Conservation (phyloP, 2,113 vertebrate species). For the Ceyx cyanopectus region DNA sequence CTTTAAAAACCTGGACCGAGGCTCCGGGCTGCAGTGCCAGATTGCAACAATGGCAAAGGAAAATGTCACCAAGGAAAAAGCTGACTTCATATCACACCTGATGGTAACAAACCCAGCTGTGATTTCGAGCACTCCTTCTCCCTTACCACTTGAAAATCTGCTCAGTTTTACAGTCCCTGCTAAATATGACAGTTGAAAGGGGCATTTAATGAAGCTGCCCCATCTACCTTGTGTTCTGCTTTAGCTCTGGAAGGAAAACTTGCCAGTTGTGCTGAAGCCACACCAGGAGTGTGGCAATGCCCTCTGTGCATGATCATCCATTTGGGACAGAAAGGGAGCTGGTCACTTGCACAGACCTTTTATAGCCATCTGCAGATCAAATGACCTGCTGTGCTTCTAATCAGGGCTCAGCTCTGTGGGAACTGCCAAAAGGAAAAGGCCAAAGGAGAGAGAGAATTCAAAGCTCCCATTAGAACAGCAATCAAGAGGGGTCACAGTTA, state of each 20-base stretch:
- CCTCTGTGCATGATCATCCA: not conserved
- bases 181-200: constrained; percentile 37
- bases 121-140: constrained; percentile 34
- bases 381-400: constrained; percentile 71
- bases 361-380: constrained; percentile 66
- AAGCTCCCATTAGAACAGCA: constrained; percentile 30
- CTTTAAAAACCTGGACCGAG: constrained; percentile 44
- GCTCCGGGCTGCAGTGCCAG: not conserved
- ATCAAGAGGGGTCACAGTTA: too few species aligned
- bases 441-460: constrained; percentile 70
- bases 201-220: constrained; percentile 36
- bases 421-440: constrained; percentile 69
- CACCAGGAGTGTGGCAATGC: constrained; percentile 37
- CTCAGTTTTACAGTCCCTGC: constrained; percentile 34
- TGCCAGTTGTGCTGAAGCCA: constrained; percentile 33
- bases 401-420: constrained; percentile 58
- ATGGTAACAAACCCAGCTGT: constrained; percentile 50
- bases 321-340: constrained; percentile 35
- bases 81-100: constrained; percentile 63
- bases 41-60: constrained; percentile 48
- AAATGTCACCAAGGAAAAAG: constrained; percentile 46
- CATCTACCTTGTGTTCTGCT: constrained; percentile 1
- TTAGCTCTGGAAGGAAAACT: constrained; percentile 28
- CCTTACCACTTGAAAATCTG: constrained; percentile 45
- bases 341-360: constrained; percentile 63